Evolutionary conservation across 2,888 invertebrate species (phyloP).

Genomic region (Tachystola acroxantha): DNA sequence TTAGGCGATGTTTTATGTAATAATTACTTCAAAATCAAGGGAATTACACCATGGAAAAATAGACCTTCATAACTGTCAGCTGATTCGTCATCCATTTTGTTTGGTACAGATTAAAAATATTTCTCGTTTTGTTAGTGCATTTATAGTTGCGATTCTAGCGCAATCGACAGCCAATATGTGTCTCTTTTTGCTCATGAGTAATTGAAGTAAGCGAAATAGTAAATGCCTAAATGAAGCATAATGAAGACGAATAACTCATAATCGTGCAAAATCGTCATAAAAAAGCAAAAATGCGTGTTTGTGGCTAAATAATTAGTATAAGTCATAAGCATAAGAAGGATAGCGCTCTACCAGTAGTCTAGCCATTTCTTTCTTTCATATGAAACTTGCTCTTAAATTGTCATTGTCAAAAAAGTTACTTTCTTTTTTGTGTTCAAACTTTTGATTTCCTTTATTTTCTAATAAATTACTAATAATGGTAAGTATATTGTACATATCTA

Average conservation of each 20-base stretch:
- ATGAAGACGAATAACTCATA: too few species aligned
- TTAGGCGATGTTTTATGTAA: conserved; percentile 60
- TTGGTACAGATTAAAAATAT: conserved; percentile 7
- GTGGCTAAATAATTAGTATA: neutral
- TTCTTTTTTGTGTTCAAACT: neutral
- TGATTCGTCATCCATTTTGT: conserved; percentile 53
- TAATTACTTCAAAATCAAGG: conserved; percentile 52
- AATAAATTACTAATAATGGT: conserved; percentile 4
- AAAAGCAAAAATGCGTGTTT: too few species aligned
- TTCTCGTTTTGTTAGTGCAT: conserved; percentile 5
- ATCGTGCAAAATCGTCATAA: too few species aligned
- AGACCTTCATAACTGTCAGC: conserved; percentile 60
- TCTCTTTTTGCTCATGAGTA: too few species aligned
- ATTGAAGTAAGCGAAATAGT: too few species aligned
- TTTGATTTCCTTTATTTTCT: conserved; percentile 3
- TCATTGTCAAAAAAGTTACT: neutral
- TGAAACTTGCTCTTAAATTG: neutral
- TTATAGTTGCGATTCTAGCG: neutral
- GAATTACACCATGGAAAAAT: conserved; percentile 61
- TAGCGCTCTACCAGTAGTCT: neutral
- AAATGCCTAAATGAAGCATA: too few species aligned
- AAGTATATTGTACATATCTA: neutral
- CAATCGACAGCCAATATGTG: too few species aligned
- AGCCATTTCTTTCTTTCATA: neutral
- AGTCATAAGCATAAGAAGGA: neutral